Conservation (phyloP, 2,797 vertebrate species). For the Sebastiscus tertius region DNA sequence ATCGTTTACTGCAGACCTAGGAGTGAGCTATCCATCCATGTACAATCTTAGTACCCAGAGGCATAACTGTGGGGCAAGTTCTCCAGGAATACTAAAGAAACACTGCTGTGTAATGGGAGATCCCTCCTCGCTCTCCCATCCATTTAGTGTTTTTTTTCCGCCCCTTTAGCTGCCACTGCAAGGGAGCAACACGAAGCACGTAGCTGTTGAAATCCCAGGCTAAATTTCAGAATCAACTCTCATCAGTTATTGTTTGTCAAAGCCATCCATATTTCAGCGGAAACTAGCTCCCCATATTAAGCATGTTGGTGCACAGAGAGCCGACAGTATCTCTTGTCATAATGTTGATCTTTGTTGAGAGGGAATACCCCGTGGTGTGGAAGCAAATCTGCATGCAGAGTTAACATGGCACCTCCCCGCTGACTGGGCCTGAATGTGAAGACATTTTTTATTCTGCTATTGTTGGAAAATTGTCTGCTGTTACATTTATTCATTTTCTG, state of each 20-base stretch:
- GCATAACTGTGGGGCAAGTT: constrained; percentile 59
- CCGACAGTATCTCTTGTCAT: constrained; percentile 37
- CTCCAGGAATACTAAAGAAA: constrained; percentile 55
- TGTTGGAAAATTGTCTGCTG: constrained; percentile 11
- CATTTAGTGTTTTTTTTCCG: constrained; percentile 35
- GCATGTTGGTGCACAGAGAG: constrained; percentile 19
- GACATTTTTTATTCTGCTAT: neutral
- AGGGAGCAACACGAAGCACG: neutral
- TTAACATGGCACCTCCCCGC: constrained; percentile 42
- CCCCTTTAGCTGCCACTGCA: constrained; percentile 24
- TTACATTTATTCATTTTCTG: constrained; percentile 9
- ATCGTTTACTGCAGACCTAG: constrained; percentile 32
- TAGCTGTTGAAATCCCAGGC: constrained; percentile 39
- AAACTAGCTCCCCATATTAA: constrained; percentile 28
- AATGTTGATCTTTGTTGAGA: constrained; percentile 63
- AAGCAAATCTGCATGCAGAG: constrained; percentile 44
- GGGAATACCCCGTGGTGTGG: constrained; percentile 35
- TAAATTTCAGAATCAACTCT: constrained; percentile 30
- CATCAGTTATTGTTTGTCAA: constrained; percentile 51
- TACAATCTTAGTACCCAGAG: constrained; percentile 48
- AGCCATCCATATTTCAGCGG: constrained; percentile 44
- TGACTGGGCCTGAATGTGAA: constrained; percentile 23
- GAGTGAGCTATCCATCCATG: constrained; percentile 41
- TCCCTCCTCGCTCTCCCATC: constrained; percentile 27
- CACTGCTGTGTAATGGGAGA: constrained; percentile 40